Percentiles rank a stretch among this genome's conserved stretches.
phyloP scores from a whole-genome alignment of 1,140 invertebrate genomes.

The Panonychus citri region DNA sequence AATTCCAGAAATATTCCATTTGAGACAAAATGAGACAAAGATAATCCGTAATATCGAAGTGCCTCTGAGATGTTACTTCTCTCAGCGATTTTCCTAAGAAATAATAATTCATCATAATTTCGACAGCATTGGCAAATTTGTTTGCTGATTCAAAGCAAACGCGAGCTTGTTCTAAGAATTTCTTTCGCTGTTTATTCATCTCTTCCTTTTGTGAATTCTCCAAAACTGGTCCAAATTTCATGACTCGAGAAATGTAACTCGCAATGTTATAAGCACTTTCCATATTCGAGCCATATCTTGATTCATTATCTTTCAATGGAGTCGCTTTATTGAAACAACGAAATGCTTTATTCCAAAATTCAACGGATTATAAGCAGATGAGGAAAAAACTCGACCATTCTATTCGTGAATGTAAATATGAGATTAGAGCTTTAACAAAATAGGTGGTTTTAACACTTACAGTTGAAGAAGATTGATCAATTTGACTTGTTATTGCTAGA shows the following conservation, averaged over 20 bases:
- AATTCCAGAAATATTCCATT: slow-evolving; percentile 56
- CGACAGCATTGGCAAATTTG: slow-evolving; percentile 31
- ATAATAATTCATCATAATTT: slow-evolving; percentile 68
- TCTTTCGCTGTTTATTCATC: slow-evolving; percentile 42
- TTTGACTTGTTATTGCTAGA: slow-evolving; percentile 46
- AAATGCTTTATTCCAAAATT: slow-evolving; percentile 37
- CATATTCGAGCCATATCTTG: slow-evolving; percentile 66
- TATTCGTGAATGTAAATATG: background rate
- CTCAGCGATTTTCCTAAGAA: slow-evolving; percentile 74
- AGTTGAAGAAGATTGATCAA: slow-evolving; percentile 32
- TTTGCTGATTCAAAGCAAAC: slow-evolving; percentile 50
- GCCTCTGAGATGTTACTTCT: slow-evolving; percentile 37
- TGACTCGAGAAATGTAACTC: slow-evolving; percentile 55
- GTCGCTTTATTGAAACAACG: slow-evolving; percentile 52
- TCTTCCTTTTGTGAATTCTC: slow-evolving; percentile 24
- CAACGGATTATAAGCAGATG: slow-evolving; percentile 33
- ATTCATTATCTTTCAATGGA: slow-evolving; percentile 38
- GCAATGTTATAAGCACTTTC: slow-evolving; percentile 59
- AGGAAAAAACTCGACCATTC: background rate
- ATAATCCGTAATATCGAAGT: slow-evolving; percentile 6
- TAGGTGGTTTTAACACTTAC: too few relatives aligned
- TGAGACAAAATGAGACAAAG: slow-evolving; percentile 38
- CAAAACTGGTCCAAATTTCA: slow-evolving; percentile 34
- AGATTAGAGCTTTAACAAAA: too few relatives aligned
- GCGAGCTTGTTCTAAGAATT: slow-evolving; percentile 43